Evolutionary conservation across 2,113 vertebrate genomes (phyloP).

Genomic region (Antechinus stuartii): DNA sequence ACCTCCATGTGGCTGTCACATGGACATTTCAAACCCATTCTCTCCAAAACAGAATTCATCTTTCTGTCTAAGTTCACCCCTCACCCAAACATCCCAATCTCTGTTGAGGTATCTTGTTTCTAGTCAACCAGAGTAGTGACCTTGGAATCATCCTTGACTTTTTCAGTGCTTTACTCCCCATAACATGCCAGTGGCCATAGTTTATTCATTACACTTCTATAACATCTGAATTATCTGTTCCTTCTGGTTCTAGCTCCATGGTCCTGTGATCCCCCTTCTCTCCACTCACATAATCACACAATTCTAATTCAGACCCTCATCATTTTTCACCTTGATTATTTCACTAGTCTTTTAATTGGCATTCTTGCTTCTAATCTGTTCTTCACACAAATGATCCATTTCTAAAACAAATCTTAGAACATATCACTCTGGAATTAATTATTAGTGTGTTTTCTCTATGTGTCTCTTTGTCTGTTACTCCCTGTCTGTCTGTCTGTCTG

Average conservation of each 20-base stretch:
- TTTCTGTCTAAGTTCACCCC: not conserved
- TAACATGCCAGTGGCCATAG: not conserved
- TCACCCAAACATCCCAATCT: not conserved
- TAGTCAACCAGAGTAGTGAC: not conserved
- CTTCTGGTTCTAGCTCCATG: not conserved
- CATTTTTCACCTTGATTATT: not conserved
- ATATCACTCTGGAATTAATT: not conserved
- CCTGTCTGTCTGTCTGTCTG: too few species aligned
- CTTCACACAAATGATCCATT: not conserved
- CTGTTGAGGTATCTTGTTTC: not conserved
- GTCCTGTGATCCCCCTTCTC: not conserved
- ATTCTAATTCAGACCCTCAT: not conserved
- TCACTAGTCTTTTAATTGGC: not conserved
- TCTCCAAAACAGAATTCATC: not conserved
- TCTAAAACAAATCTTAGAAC: not conserved
- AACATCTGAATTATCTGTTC: not conserved
- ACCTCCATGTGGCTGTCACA: not conserved
- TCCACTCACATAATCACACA: not conserved
- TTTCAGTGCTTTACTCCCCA: not conserved
- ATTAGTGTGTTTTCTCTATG: too few species aligned
- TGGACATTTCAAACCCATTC: not conserved
- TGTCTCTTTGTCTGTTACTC: too few species aligned
- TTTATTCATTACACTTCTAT: not conserved
- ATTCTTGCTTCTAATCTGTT: not conserved
- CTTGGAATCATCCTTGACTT: not conserved